phyloP scores from a whole-genome alignment of 1,140 invertebrate genomes.

The Magallana gigas region DNA sequence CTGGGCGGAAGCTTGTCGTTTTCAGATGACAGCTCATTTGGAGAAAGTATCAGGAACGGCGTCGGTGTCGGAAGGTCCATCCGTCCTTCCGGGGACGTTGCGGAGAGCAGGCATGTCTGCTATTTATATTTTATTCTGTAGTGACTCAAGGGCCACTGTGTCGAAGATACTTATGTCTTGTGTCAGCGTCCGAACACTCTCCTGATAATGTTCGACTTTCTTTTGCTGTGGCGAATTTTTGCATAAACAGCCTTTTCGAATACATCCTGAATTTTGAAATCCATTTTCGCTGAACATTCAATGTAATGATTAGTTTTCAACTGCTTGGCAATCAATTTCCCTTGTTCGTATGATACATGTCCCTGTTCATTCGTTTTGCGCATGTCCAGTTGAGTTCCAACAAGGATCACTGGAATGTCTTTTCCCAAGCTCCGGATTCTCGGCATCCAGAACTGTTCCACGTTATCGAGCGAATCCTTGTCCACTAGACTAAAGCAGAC shows the following conservation, averaged over 20 bases:
- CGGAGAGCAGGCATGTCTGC: background rate
- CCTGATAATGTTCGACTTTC: constrained; percentile 65
- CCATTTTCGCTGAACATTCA: constrained; percentile 94
- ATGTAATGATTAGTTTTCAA: constrained; percentile 80
- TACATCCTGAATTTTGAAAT: constrained; percentile 93
- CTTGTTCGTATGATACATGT: constrained; percentile 87
- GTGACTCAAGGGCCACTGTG: constrained; percentile 20
- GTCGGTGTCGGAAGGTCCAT: background rate
- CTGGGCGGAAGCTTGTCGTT: background rate
- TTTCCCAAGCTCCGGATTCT: constrained; percentile 87
- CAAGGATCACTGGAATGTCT: constrained; percentile 92
- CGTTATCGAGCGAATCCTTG: constrained; percentile 98
- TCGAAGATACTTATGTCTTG: background rate
- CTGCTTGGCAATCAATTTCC: constrained; percentile 86
- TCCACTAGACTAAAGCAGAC: constrained; percentile 99
- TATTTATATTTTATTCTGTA: background rate
- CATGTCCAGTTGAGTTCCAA: constrained; percentile 80
- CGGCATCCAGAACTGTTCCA: constrained; percentile 89
- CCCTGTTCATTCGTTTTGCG: constrained; percentile 84
- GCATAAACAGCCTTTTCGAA: constrained; percentile 89
- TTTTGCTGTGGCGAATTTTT: constrained; percentile 81
- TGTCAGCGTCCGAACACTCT: constrained; percentile 64
- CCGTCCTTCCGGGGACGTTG: background rate
- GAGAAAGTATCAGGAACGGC: background rate
- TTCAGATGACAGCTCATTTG: background rate